Evolutionary conservation across 23 tunicate genomes (phyloP), one percentile per base, ranked within the genome.

Genomic region (Ciona savignyi): DNA sequence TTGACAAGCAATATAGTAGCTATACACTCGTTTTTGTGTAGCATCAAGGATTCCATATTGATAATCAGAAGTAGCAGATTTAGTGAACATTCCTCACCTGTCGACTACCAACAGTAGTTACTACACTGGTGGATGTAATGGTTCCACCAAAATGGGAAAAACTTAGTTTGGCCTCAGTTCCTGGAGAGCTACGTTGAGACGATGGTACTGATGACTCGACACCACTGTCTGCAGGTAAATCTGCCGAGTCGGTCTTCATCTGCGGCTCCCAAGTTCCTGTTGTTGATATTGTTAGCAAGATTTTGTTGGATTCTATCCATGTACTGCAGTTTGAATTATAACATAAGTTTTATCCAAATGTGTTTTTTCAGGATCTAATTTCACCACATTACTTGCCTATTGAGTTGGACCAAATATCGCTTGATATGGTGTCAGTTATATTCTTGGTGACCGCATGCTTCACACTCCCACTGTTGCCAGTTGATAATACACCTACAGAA

Each of bases 191-290:
- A 20, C 96, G 70, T 33, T 91, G 97, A 3, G 97, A 91, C 23
- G 97, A 91, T 1, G 93, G 91, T 20, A 91, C 87, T 19, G 97
- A 91, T 34, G 97, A 84, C 63, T 91, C 97, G 2, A 91, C 97
- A 15, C 97, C 97, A 60, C 97, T 91, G 66, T 91, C 97, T 32
- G 84, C 86, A 65, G 78, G 78, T 29, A 85, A 66, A 20, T 62
- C 77, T 30, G 89, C 42, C 26, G 56, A 35, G 22, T 65, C 65
- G 29, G 1, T 29, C 25, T 84, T 72, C 60, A 28, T 76, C 26
- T 67, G 56, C 9, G 56, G 56, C 56, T 42, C 56, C 56, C 56
- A 42, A 6, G 56, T 42, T 6, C 56, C 56, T 42, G 56, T 9
- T n/a, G n/a, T n/a, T n/a, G n/a, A n/a, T n/a, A n/a, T n/a, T n/a